Evolutionary conservation across 2,888 invertebrate genomes (phyloP).

Genomic region (Drosophila parthenogenetica): DNA sequence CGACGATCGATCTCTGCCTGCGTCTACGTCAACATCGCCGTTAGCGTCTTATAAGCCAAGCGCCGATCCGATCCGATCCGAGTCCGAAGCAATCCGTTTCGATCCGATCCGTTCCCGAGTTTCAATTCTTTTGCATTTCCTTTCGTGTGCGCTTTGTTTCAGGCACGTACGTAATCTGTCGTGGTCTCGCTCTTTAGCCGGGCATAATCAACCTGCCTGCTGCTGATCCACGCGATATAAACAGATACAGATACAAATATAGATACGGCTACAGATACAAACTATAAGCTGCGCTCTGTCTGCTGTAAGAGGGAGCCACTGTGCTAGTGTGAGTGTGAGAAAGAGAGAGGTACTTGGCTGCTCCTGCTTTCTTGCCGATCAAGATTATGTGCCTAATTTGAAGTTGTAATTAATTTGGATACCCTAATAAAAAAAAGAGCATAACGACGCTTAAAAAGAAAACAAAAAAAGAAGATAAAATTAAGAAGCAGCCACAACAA

Average conservation of each 20-base stretch:
- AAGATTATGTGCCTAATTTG: constrained; percentile 83
- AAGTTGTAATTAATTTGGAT: constrained; percentile 83
- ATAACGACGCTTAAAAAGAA: constrained; percentile 45
- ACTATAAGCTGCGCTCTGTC: constrained; percentile 31
- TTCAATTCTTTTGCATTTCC: constrained; percentile 48
- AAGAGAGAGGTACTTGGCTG: constrained; percentile 27
- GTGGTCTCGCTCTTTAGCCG: constrained; percentile 34
- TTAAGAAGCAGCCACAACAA: constrained; percentile 12
- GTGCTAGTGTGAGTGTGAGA: background rate
- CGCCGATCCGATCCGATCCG: constrained; percentile 28
- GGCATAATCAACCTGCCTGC: constrained; percentile 79
- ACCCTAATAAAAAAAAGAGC: constrained; percentile 77
- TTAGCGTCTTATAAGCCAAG: constrained; percentile 72
- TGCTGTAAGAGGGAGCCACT: constrained; percentile 3
- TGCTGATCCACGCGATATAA: constrained; percentile 63
- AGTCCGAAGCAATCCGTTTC: constrained; percentile 9
- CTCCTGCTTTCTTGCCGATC: constrained; percentile 64
- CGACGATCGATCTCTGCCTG: constrained; percentile 55
- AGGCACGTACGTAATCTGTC: constrained; percentile 77
- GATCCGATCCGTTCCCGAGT: constrained; percentile 5
- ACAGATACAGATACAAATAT: constrained; percentile 37
- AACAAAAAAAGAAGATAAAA: constrained; percentile 13
- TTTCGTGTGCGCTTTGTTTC: constrained; percentile 71
- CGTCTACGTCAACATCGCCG: constrained; percentile 41
- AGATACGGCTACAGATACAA: constrained; percentile 35